A percentile compares a stretch with the other conserved stretches of the same genome.
Conservation (phyloP, 2,797 vertebrate genomes). For the Enteromius unitaeniatus region DNA sequence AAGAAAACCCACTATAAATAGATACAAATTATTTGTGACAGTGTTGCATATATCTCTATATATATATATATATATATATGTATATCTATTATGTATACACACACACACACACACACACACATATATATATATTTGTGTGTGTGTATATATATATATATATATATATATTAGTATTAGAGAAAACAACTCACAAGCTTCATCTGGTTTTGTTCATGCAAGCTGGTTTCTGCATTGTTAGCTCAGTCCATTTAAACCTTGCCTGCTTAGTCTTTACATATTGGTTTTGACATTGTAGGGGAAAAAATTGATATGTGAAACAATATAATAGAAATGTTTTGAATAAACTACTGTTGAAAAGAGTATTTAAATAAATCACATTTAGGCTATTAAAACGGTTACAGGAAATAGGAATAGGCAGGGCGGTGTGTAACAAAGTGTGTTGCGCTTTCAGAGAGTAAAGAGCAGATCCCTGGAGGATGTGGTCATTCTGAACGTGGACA, state of each 20-base stretch:
- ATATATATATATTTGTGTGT: too few species aligned
- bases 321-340: background rate
- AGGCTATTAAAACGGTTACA: background rate
- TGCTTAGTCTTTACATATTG: background rate
- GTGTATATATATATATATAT: too few species aligned
- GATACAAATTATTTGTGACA: too few species aligned
- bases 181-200: background rate
- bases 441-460: conserved; percentile 84
- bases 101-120: too few species aligned
- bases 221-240: background rate
- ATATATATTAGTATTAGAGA: background rate
- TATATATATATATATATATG: too few species aligned
- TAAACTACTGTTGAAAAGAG: background rate
- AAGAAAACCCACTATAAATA: too few species aligned
- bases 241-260: background rate
- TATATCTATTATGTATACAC: too few species aligned
- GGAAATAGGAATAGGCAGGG: background rate
- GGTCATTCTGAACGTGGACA: conserved; percentile 95
- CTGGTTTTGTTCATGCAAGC: conserved; percentile 6
- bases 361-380: background rate
- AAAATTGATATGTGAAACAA: background rate
- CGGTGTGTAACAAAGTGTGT: conserved; percentile 5
- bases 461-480: conserved; percentile 93
- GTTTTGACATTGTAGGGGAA: background rate
- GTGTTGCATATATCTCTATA: too few species aligned